phyloP scores from a whole-genome alignment of 2,113 vertebrate genomes.

The Phylloscopus trochilus region DNA sequence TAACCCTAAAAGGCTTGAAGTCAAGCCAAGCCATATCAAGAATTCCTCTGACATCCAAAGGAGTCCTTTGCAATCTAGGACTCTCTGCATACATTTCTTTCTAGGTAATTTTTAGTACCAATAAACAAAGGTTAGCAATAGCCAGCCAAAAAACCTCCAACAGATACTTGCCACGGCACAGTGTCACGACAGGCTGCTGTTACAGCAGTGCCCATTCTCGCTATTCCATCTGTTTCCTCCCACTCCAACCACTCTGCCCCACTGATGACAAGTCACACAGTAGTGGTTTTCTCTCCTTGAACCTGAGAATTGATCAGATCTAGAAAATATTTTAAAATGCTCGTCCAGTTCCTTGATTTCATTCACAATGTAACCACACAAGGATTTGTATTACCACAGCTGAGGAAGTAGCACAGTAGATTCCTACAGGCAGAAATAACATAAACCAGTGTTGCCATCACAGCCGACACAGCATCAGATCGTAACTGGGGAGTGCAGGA shows the following conservation, averaged over 20 bases:
- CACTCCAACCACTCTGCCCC: background rate
- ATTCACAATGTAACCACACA: background rate
- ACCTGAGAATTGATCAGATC: background rate
- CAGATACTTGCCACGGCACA: background rate
- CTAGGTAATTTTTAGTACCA: background rate
- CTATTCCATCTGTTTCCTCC: background rate
- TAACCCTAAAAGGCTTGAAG: background rate
- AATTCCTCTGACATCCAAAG: background rate
- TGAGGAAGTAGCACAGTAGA: background rate
- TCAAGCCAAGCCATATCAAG: background rate
- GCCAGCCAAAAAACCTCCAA: background rate
- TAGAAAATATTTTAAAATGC: background rate
- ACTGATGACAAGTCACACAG: background rate
- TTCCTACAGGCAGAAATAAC: background rate
- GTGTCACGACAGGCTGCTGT: accelerated
- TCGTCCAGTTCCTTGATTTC: background rate
- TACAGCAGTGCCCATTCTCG: accelerated
- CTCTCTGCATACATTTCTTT: background rate
- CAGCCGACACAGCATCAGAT: background rate
- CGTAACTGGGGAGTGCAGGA: background rate
- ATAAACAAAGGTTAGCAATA: background rate
- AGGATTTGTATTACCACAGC: background rate
- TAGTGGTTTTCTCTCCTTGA: background rate
- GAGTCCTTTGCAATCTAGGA: background rate
- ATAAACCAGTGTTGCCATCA: background rate